Evolutionary conservation across 2,797 vertebrate genomes (phyloP).

Genomic region (Hemitrygon akajei): DNA sequence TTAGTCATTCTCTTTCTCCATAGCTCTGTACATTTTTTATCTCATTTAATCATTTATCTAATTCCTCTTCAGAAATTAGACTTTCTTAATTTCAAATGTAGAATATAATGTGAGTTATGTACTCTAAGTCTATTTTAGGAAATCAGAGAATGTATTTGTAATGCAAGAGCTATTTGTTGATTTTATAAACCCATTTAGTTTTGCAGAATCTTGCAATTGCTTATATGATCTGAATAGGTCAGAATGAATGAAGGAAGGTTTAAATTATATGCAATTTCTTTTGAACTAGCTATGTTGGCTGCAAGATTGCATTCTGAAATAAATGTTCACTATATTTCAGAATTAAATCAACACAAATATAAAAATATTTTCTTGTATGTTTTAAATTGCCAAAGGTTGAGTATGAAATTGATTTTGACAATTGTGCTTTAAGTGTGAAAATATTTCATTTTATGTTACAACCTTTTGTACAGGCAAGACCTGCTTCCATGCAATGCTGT

Average conservation of each 20-base stretch:
- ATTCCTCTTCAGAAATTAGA: not conserved
- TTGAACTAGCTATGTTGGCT: not conserved
- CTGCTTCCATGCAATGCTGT: conserved; percentile 67
- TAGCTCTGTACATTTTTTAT: not conserved
- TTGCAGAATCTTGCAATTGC: not conserved
- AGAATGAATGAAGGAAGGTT: not conserved
- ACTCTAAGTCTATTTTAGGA: no score
- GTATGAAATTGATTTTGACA: conserved; percentile 54
- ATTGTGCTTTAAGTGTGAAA: not conserved
- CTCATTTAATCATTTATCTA: not conserved
- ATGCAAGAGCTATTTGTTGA: not conserved
- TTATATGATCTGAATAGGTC: not conserved
- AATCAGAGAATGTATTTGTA: no score
- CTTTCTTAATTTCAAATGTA: not conserved
- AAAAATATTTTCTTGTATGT: not conserved
- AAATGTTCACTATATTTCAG: not conserved
- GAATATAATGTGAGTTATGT: not conserved
- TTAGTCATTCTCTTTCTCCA: not conserved
- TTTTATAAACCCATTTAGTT: not conserved
- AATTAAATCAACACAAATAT: not conserved
- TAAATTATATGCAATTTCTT: not conserved
- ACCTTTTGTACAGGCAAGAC: conserved; percentile 58
- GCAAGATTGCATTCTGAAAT: not conserved
- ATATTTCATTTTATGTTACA: conserved; percentile 54
- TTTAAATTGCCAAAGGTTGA: not conserved